Evolutionary conservation across 2,888 invertebrate species (phyloP).

Genomic region (Euzophera pinguis): DNA sequence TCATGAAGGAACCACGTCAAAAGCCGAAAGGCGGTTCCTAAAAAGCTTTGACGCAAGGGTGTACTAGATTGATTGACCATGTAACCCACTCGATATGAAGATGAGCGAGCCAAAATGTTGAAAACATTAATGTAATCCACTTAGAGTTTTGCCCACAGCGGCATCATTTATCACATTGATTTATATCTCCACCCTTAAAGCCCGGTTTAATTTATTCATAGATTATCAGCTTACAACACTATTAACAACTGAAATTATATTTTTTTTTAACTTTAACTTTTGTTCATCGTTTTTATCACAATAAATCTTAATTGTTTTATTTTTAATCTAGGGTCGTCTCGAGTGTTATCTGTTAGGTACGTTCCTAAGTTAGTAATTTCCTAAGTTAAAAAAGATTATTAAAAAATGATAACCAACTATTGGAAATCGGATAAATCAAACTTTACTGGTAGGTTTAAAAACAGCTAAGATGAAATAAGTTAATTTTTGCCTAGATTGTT

Average conservation of each 20-base stretch:
- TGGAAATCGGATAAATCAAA: too few species aligned
- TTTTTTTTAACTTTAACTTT: background rate
- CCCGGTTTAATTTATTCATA: slow-evolving; percentile 12
- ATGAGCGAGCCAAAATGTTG: too few species aligned
- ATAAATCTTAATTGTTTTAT: background rate
- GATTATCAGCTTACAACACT: slow-evolving; percentile 10
- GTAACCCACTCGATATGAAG: too few species aligned
- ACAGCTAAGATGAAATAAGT: too few species aligned
- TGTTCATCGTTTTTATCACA: background rate
- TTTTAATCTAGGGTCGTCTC: slow-evolving; percentile 1
- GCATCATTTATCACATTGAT: slow-evolving; percentile 23
- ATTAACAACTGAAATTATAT: slow-evolving; percentile 11
- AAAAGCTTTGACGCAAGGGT: too few species aligned
- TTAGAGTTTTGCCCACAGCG: slow-evolving; percentile 12
- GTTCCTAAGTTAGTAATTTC: background rate
- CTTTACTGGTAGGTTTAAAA: too few species aligned
- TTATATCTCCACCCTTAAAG: slow-evolving; percentile 18
- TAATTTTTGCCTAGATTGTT: too few species aligned
- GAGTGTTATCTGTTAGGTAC: background rate
- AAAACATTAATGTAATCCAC: too few species aligned
- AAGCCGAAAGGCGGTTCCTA: too few species aligned
- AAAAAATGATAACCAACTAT: too few species aligned
- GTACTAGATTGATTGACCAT: too few species aligned
- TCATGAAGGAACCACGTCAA: too few species aligned
- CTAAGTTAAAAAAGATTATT: background rate